Base-by-base conservation (phyloP, 2,113 vertebrate species). In the Ptilorrhoa leucosticta region DNA sequence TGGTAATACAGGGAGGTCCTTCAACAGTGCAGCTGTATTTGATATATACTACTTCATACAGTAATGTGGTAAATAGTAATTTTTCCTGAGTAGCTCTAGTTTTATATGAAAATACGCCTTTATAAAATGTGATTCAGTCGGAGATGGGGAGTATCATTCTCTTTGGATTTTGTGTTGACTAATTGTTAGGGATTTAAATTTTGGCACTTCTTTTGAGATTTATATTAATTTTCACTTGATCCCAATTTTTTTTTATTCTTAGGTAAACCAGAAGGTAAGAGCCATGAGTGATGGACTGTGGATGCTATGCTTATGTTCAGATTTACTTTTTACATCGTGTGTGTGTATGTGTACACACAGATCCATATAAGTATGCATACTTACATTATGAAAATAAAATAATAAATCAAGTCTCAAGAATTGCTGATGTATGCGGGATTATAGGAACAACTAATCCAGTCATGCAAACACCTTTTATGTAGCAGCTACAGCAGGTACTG, bases 231-330 rank as follows among this genome's bases (percentile, higher is more conserved):
- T 90, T 94, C 37, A 63, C 91, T 89, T 60, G n/a, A 95, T 58
- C 56, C 58, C 20, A 33, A 15, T 64, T 86, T 91, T 86, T 75
- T 83, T 48, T 64, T 84, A 48, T 96, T 77, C 70, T 87, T 94
- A 98, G 98, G 98, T 93, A 96, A 96, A 96, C 96, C 90, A 94
- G 97, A 97, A 98, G 97, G 97, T 98, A 98, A 98, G 97, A 92
- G 82, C 69, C 33, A 21, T 23, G 40, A 81, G 30, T 69, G 56
- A n/a, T 77, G 60, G 12, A 17, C 50, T 60, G 65, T 73, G 50
- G 68, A 61, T 78, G 79, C 56, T 80, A 45, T 93, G 80, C 82
- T 93, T 92, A 79, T 37, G 9, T 70, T 94, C 60, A 61, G 54
- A 68, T 64, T 94, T 40, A 35, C n/a, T 53, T 33, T 45, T 31